These are phyloP conservation scores for Polia nebulosa DNA, from an alignment of 2,888 invertebrate species.

Conservation along the genomic window DNA sequence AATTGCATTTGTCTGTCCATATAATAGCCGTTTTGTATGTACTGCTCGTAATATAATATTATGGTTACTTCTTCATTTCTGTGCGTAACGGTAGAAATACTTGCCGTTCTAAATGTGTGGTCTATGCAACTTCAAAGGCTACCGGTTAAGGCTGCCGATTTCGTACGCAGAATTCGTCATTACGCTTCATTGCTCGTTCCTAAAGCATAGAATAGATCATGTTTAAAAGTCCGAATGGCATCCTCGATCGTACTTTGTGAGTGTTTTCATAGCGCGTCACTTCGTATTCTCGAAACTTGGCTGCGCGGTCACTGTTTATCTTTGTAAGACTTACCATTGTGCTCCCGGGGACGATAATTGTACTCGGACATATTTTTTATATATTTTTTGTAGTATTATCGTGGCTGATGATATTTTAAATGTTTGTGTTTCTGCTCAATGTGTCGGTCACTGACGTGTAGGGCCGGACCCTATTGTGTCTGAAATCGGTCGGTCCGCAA, in stretches of 20 bases:
- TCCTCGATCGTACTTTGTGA: constrained; percentile 61
- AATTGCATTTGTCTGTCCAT: constrained; percentile 22
- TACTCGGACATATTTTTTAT: constrained; percentile 76
- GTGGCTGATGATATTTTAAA: constrained; percentile 87
- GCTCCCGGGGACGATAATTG: constrained; percentile 82
- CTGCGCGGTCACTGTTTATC: constrained; percentile 81
- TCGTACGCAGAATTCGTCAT: constrained; percentile 64
- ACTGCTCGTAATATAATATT: neutral
- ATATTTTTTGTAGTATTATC: constrained; percentile 74
- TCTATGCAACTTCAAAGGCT: constrained; percentile 62
- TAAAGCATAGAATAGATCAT: constrained; percentile 40
- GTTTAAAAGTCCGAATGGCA: constrained; percentile 52
- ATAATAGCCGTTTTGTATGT: neutral
- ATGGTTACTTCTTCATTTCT: neutral
- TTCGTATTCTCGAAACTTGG: constrained; percentile 72
- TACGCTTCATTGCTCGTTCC: constrained; percentile 57
- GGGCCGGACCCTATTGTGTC: constrained; percentile 81
- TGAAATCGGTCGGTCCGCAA: constrained; percentile 78
- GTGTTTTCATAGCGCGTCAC: constrained; percentile 77
- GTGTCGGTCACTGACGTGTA: constrained; percentile 86
- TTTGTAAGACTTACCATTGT: constrained; percentile 84
- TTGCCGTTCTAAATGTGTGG: constrained; percentile 65
- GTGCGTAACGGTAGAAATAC: constrained; percentile 1
- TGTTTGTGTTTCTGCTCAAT: constrained; percentile 90
- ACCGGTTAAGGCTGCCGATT: constrained; percentile 50